Evolutionary conservation across 2,113 vertebrate genomes (phyloP), one percentile per base, ranked within the genome.

Genomic region (Cichladusa arquata): DNA sequence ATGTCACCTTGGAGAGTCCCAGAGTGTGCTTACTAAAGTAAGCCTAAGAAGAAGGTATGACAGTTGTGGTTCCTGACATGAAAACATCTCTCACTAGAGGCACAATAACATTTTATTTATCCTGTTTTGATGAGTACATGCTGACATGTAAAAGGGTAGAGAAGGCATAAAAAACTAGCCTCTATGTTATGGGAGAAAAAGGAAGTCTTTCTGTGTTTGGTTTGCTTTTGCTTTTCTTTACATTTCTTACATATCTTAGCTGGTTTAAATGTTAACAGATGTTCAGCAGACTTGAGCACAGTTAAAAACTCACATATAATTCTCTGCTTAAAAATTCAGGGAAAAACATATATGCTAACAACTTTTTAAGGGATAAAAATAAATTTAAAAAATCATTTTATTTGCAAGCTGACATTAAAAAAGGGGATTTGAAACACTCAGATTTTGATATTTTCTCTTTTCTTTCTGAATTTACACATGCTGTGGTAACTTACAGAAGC

Each of bases 231-330:
- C 40, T 91, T 93, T 81, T 88, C 81, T 70, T 88, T 44, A 95
- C 67, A 61, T 50, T 53, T 86, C 48, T 77, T 40, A 64, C n/a
- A 31, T 81, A 60, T 78, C 72, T 92, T 86, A 71, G 44, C 40
- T 82, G 31, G 51, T 90, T 88, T 84, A 95, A 96, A 93, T 78
- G 85, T 81, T 95, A 94, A 86, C 72, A 96, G 64, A 78, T 88
- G 76, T 60, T 92, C 33, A 5, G 33, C 53, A 94, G 64, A 71
- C 36, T 72, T 60, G 29, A 95, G 33, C 13, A 57, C 29, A 74
- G 42, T 65, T 66, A 22, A 77, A 81, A 93, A 44, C 6, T 86
- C 40, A 44, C 6, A 26, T 72, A 38, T 17, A 80, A 57, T 61
- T 69, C 36, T 61, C 62, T 71, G 7, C 12, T 65, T 90, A 62